Conservation (phyloP, 2,797 vertebrate species). For the Eremophila alpestris region DNA sequence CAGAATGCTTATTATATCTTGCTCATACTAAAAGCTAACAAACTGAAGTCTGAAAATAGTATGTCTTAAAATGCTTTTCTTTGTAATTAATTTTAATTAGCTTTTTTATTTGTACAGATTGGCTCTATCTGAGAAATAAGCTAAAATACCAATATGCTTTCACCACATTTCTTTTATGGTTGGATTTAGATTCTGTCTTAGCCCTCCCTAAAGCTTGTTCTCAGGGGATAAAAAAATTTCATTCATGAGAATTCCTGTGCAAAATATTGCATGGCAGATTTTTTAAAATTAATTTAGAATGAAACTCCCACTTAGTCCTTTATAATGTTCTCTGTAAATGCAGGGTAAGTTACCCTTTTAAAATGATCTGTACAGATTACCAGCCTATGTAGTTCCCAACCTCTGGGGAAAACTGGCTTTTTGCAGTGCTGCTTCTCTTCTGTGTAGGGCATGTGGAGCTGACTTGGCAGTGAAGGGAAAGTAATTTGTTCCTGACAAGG, state of each 20-base stretch:
- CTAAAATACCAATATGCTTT: background rate
- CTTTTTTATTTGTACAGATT: background rate
- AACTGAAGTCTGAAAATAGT: background rate
- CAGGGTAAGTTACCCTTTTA: background rate
- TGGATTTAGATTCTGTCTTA: background rate
- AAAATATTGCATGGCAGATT: background rate
- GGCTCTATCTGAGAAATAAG: background rate
- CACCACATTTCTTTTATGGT: background rate
- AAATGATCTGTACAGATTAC: background rate
- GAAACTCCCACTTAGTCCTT: background rate
- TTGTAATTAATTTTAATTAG: conserved; percentile 11
- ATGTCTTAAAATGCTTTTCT: background rate
- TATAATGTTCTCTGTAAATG: background rate
- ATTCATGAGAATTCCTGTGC: background rate
- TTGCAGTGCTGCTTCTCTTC: conserved; percentile 33
- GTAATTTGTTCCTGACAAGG: conserved; percentile 67
- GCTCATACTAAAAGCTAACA: background rate
- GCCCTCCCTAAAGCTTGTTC: background rate
- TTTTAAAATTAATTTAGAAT: background rate
- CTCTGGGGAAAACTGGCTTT: conserved; percentile 37
- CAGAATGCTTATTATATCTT: background rate
- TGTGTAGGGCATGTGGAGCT: background rate
- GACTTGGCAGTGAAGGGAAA: conserved; percentile 59
- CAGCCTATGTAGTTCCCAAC: background rate
- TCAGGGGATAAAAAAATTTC: background rate